Evolutionary conservation across 2,113 vertebrate species (phyloP).

Genomic region (Ardeotis arabs): DNA sequence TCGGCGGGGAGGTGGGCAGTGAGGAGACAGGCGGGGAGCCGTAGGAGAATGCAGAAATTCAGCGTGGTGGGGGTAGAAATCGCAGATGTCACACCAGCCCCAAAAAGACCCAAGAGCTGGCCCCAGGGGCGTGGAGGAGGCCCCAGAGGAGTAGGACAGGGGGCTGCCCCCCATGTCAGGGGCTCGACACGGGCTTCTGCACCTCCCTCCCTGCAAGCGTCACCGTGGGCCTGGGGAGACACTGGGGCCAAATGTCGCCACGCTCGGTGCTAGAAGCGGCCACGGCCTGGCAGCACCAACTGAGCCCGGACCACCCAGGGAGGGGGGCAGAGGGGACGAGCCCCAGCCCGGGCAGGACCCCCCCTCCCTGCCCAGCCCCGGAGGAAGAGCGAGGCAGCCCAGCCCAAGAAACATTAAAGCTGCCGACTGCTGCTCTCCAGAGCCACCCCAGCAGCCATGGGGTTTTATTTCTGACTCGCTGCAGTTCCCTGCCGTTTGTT

Average conservation of each 20-base stretch:
- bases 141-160: neutral
- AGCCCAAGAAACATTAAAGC: fast-evolving
- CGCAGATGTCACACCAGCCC: neutral
- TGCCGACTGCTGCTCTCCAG: neutral
- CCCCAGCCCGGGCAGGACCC: neutral
- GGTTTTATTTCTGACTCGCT: neutral
- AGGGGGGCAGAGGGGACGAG: neutral
- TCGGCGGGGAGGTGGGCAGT: fast-evolving
- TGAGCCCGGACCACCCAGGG: neutral
- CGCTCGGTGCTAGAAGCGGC: neutral
- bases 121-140: neutral
- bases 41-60: neutral
- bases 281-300: fast-evolving
- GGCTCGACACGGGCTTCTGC: neutral
- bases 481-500: neutral
- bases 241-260: fast-evolving
- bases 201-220: neutral
- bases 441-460: neutral
- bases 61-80: neutral
- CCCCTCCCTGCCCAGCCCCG: neutral
- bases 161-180: neutral
- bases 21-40: neutral
- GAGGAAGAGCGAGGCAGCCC: neutral
- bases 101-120: neutral
- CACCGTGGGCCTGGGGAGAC: fast-evolving